These are phyloP conservation scores for Agonopterix alstromeriana DNA, from an alignment of 2,888 invertebrate genomes.

Conservation along the genomic window DNA sequence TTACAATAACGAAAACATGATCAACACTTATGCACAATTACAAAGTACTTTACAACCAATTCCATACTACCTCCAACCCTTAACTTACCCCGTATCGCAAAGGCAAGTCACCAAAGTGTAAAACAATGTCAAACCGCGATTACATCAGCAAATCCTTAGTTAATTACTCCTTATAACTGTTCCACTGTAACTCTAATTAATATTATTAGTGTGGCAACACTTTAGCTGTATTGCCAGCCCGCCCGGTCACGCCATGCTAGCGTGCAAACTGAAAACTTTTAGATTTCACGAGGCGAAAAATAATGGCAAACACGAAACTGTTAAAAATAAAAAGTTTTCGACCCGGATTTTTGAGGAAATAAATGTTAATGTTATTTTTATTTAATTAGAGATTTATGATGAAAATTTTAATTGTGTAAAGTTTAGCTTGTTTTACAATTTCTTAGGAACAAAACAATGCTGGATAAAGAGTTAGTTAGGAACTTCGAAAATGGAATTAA, in stretches of 20 bases:
- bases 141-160: slow-evolving; percentile 21
- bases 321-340: slow-evolving; percentile 1
- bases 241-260: slow-evolving; percentile 3
- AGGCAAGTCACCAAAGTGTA: slow-evolving; percentile 15
- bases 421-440: too few relatives aligned
- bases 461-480: too few relatives aligned
- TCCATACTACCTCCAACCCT: not conserved
- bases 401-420: too few relatives aligned
- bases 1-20: not conserved
- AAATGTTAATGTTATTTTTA: not conserved
- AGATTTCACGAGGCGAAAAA: slow-evolving; percentile 8
- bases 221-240: slow-evolving; percentile 15
- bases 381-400: too few relatives aligned
- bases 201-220: slow-evolving; percentile 26
- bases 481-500: too few relatives aligned
- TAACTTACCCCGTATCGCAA: slow-evolving; percentile 2
- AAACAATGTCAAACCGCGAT: slow-evolving; percentile 23
- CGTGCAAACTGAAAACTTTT: slow-evolving; percentile 4
- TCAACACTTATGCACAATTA: not conserved
- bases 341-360: not conserved
- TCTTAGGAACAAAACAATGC: too few relatives aligned
- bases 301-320: slow-evolving; percentile 9
- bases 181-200: slow-evolving; percentile 28
- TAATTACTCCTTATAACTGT: slow-evolving; percentile 22
- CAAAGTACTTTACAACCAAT: not conserved